Conservation (phyloP, 1,140 invertebrate species). For the Camponotus pennsylvanicus region DNA sequence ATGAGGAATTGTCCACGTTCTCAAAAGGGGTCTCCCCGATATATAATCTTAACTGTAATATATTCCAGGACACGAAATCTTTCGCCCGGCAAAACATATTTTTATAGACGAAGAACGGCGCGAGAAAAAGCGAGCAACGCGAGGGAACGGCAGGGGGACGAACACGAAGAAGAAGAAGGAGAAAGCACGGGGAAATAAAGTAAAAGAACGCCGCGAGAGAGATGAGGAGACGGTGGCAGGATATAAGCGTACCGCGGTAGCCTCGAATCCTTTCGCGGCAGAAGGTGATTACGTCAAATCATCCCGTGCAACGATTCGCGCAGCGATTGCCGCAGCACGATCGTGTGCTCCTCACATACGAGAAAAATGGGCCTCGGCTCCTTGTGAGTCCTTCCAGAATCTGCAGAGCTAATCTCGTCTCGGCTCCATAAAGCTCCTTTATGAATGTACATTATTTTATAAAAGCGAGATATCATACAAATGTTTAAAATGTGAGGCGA, state of each 20-base stretch:
- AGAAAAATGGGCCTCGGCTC: conserved; percentile 20
- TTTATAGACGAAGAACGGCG: conserved; percentile 53
- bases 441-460: conserved; percentile 28
- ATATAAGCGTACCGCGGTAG: conserved; percentile 59
- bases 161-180: conserved; percentile 16
- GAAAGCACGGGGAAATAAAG: conserved; percentile 45
- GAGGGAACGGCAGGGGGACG: neutral
- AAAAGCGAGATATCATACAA: neutral
- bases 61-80: conserved; percentile 16
- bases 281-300: conserved; percentile 64
- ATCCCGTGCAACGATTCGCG: conserved; percentile 58
- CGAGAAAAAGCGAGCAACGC: conserved; percentile 38
- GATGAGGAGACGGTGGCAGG: conserved; percentile 37
- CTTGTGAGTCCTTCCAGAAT: neutral
- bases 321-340: conserved; percentile 42
- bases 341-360: neutral
- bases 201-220: conserved; percentile 27
- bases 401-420: conserved; percentile 14
- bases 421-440: conserved; percentile 48
- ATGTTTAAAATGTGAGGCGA: conserved; percentile 10
- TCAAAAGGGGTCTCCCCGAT: neutral
- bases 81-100: conserved; percentile 49
- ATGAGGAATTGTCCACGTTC: neutral
- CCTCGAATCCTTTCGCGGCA: conserved; percentile 56
- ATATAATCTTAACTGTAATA: neutral